Base-by-base conservation (phyloP, 1,140 invertebrate genomes). In the Melipona quadrifasciata region DNA sequence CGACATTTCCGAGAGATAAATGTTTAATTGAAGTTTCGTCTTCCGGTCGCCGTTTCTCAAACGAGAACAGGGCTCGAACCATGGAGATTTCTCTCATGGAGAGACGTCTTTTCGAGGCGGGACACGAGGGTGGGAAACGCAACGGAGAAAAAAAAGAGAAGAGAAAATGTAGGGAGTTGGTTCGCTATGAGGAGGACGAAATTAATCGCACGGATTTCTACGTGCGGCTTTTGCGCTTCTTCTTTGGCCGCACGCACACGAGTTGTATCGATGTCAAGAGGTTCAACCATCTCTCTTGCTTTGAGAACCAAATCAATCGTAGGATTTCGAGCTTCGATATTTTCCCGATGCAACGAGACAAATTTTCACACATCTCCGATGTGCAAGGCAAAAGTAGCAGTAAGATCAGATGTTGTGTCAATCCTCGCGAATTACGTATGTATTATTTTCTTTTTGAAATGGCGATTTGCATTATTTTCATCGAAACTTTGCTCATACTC, bases 21-120 rank as follows among this genome's bases (percentile, higher is more conserved):
- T 87, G 89, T 90, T 82, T 90, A 86, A 90, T 90, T 85, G 88
- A 90, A 90, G 86, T 90, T 90, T 80, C 67, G 39, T 80, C 89
- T 90, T 72, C 68, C 64, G 78, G n/a, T 57, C n/a, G 64, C 21
- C 17, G 55, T 34, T 78, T 73, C 27, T 88, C 61, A 65, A 79
- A 78, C 55, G 67, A 57, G 27, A 80, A 79, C 47, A 8, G 39
- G 31, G 80, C 58, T 70, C 67, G 77, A 89, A 82, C 71, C 73
- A 87, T 64, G 75, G 39, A 78, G 84, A 85, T 81, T 68, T 78
- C 65, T 68, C 80, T 24, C 74, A 51, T n/a, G n/a, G n/a, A n/a
- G n/a, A n/a, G n/a, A 16, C 81, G 65, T 57, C 21, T 61, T 0
- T 12, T 34, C 2, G 14, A 17, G 10, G 76, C 39, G 71, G 47